A percentile compares a stretch with the other conserved stretches of the same genome.
Conservation (phyloP, 2,888 invertebrate species). For the Heliconius sara region DNA sequence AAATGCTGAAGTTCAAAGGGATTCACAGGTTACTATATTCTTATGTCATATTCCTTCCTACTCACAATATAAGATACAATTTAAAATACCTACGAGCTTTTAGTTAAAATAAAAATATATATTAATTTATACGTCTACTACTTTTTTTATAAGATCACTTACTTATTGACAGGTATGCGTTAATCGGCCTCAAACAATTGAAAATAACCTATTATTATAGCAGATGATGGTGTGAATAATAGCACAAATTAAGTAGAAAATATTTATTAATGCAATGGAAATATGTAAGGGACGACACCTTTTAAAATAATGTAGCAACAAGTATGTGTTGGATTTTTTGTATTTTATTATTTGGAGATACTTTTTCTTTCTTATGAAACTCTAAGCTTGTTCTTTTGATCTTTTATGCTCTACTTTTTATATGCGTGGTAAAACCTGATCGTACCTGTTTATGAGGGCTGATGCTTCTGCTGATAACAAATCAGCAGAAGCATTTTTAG, state of each 20-base stretch:
- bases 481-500: too few species aligned
- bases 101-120: not conserved
- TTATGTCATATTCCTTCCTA: too few species aligned
- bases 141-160: constrained; percentile 19
- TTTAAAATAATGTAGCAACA: constrained; percentile 26
- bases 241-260: constrained; percentile 31
- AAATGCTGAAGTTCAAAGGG: too few species aligned
- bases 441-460: too few species aligned
- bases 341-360: not conserved
- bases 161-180: constrained; percentile 20
- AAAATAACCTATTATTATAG: constrained; percentile 33
- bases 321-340: not conserved
- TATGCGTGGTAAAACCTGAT: not conserved
- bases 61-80: too few species aligned
- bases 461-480: too few species aligned
- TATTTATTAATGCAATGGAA: constrained; percentile 24
- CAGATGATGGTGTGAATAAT: constrained; percentile 41
- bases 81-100: not conserved
- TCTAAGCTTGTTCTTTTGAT: not conserved
- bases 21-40: too few species aligned
- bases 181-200: constrained; percentile 26
- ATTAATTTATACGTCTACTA: not conserved
- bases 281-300: constrained; percentile 6
- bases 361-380: not conserved
- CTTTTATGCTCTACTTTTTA: not conserved